Evolutionary conservation across 2,797 vertebrate species (phyloP), one percentile per base, ranked within the genome.

Genomic region (Dendrocincla tyrannina): DNA sequence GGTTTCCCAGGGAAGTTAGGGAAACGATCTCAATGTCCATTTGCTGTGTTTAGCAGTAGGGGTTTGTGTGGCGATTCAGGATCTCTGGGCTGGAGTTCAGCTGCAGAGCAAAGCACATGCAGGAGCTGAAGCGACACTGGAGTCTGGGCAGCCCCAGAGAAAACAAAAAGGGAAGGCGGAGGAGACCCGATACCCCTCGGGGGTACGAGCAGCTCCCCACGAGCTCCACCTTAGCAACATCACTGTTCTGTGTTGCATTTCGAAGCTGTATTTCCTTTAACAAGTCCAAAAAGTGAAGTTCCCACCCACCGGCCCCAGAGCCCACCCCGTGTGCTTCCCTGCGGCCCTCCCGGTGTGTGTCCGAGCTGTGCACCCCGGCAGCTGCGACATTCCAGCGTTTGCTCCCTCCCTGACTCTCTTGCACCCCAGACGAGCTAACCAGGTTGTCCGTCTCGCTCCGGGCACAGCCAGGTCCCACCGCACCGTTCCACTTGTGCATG

Each of bases 321-420:
- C 62, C 78, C 94, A 86, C 91, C 84, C 89, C 33, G 67, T 62
- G 94, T 97, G 67, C 96, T 97, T 94, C 95, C 96, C 93, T 93
- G 76, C 42, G 42, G 42, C 42, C 72, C 56, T 67, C 85, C 94
- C 18, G 11, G 82, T 95, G 76, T 79, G 96, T 95, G 95, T 96
- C 94, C 64, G 69, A 96, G 97, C 97, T 96, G 97, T 95, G 95
- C 81, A 22, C 97, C 96, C 96, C 92, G 96, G 97, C 98, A 97
- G 96, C 98, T 97, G 98, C 95, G 74, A 98, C 98, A 98, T 98
- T 98, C 98, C 97, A 92, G 82, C 92, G 96, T 96, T 86, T 73
- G 95, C 93, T 80, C 91, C 33, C 46, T 97, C 97, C 87, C 97
- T 53, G 96, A 93, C 93, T 97, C 93, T 96, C 97, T 95, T 79